Base-by-base conservation (phyloP, 53 echinoderm and acorn worm genomes). In the Echinometra lucunter region DNA sequence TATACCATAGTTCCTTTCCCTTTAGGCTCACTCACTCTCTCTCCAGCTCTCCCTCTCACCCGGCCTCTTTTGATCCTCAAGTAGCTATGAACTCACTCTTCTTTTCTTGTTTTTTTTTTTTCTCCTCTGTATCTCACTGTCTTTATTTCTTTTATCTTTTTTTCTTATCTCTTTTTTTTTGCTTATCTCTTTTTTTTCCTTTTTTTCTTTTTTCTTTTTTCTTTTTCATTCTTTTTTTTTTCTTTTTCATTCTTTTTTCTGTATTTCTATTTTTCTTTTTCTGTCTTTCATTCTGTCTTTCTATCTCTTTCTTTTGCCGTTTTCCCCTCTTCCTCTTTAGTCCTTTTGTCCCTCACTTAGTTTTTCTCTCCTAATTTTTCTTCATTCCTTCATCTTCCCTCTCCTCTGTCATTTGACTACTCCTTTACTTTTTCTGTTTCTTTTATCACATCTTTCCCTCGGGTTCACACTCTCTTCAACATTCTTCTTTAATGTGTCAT, bases 1-100 rank as follows among this genome's bases (percentile, higher is more conserved):
- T 10, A 56, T 23, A 90, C 66, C 66, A 58, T 58, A 66, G 66
- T 90, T 66, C 90, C 90, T 38, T 40, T 66, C 60, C 63, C 90
- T 85, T 47, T 30, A 85, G 85, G 44, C 81, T 38, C 57, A 55
- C 88, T 88, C 55, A 56, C 13, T 88, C 88, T 0, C 89, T 34
- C 89, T 58, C 89, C n/a, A n/a, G n/a, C n/a, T 88, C 13, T 88
- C 88, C 0, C 89, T 34, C 89, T 58, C 89, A 58, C 58, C 37
- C 63, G 35, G 21, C 57, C 57, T 89, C 58, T 28, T 37, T 60
- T 37, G 12, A 37, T 89, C 40, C 30, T 27, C 1, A 25, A 42
- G 42, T 16, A 18, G 18, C 32, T 58, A 9, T 58, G 28, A 58
- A 89, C 47, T 30, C 25, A 37, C 40, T 58, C 23, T 34, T 17